Conservation (phyloP, 1,140 invertebrate genomes). For the Atta colombica region DNA sequence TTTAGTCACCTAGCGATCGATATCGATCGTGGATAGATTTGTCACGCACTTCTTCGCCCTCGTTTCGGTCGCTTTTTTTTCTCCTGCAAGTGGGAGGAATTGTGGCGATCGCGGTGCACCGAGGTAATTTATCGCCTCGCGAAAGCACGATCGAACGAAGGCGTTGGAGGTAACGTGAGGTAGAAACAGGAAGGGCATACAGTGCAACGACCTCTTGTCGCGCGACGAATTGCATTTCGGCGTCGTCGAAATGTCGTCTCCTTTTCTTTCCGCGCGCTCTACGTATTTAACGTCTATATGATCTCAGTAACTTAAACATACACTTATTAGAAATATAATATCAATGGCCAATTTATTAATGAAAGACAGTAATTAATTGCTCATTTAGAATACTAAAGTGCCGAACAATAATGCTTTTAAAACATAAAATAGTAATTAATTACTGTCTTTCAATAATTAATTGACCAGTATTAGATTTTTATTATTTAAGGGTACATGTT, state of each 20-base stretch:
- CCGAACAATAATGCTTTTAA: too few relatives aligned
- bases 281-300: not conserved
- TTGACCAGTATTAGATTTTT: too few relatives aligned
- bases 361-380: too few relatives aligned
- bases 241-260: slow-evolving; percentile 50
- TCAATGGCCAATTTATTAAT: too few relatives aligned
- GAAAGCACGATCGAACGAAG: slow-evolving; percentile 53
- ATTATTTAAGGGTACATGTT: too few relatives aligned
- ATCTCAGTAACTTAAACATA: not conserved
- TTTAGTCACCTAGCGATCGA: slow-evolving; percentile 26
- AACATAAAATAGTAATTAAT: too few relatives aligned
- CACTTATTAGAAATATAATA: too few relatives aligned
- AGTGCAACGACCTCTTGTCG: slow-evolving; percentile 71
- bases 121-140: slow-evolving; percentile 54
- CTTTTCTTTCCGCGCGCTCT: slow-evolving; percentile 35
- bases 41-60: slow-evolving; percentile 32
- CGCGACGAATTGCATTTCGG: slow-evolving; percentile 73
- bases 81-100: slow-evolving; percentile 45
- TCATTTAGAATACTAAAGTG: too few relatives aligned
- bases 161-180: slow-evolving; percentile 59
- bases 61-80: slow-evolving; percentile 22
- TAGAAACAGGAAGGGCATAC: slow-evolving; percentile 71
- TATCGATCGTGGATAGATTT: slow-evolving; percentile 49
- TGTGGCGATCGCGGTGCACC: slow-evolving; percentile 43
- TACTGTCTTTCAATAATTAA: too few relatives aligned